Conservation (phyloP, 2,888 invertebrate genomes). For the Crioceris asparagi region DNA sequence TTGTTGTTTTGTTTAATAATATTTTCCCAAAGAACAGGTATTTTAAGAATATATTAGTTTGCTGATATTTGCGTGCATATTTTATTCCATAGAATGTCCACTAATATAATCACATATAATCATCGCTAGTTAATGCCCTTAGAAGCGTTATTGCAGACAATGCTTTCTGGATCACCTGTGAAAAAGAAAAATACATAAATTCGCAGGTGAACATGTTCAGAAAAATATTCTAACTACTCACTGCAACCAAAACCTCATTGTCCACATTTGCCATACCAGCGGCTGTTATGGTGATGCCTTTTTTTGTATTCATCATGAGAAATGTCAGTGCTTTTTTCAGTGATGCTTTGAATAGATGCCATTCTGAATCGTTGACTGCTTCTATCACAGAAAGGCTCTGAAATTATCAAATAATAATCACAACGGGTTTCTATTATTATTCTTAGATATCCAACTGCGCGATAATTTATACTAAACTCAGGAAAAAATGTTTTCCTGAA, state of each 20-base stretch:
- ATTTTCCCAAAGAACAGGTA: too few species aligned
- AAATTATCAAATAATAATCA: too few species aligned
- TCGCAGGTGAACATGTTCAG: not conserved
- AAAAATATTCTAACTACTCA: conserved; percentile 1
- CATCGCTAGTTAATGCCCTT: conserved; percentile 5
- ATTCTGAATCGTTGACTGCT: conserved; percentile 14
- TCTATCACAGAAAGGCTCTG: conserved; percentile 16
- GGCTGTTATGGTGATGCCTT: conserved; percentile 14
- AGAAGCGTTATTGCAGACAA: conserved; percentile 10
- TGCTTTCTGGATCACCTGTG: conserved; percentile 10
- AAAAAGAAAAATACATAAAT: too few species aligned
- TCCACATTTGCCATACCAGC: conserved; percentile 15
- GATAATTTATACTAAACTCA: too few species aligned
- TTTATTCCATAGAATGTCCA: too few species aligned
- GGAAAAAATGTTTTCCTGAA: too few species aligned
- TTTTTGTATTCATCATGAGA: conserved; percentile 14
- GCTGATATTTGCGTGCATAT: too few species aligned
- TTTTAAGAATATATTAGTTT: too few species aligned
- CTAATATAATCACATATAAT: too few species aligned
- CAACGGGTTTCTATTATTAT: too few species aligned
- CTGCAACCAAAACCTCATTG: conserved; percentile 15
- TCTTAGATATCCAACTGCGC: too few species aligned
- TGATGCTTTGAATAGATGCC: conserved; percentile 17
- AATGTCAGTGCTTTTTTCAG: conserved; percentile 13
- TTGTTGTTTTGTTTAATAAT: too few species aligned